Conservation (phyloP, 1,140 invertebrate species). For the Trichonephila clavata region DNA sequence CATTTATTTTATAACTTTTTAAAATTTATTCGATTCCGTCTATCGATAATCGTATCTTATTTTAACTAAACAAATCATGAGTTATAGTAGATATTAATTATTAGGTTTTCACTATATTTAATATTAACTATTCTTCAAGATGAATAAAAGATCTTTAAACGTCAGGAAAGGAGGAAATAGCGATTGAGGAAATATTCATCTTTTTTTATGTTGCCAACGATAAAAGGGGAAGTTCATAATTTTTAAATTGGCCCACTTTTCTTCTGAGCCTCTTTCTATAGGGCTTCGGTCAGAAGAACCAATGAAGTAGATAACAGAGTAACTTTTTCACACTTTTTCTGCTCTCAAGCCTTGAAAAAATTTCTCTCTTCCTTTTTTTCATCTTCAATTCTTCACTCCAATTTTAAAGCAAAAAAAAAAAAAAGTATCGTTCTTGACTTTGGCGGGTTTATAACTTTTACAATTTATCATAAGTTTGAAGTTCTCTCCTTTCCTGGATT, state of each 20-base stretch:
- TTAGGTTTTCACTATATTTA: too few species aligned
- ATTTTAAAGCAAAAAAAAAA: constrained; percentile 48
- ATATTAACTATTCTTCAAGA: too few species aligned
- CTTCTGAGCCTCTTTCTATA: constrained; percentile 43
- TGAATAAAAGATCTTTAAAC: too few species aligned
- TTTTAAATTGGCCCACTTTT: constrained; percentile 52
- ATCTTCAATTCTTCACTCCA: constrained; percentile 73
- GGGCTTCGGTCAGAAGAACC: constrained; percentile 59
- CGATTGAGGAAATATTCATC: too few species aligned
- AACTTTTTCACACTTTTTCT: constrained; percentile 64
- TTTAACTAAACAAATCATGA: too few species aligned
- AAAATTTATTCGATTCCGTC: too few species aligned
- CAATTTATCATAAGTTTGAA: constrained; percentile 76
- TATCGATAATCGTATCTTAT: too few species aligned
- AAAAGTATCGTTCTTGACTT: constrained; percentile 68
- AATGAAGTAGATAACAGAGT: constrained; percentile 74
- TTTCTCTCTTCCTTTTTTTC: constrained; percentile 72
- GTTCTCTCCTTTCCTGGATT: not conserved
- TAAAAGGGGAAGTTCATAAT: not conserved
- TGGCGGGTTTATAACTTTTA: constrained; percentile 76
- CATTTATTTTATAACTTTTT: too few species aligned
- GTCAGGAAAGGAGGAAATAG: too few species aligned
- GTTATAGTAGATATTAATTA: too few species aligned
- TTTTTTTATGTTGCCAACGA: not conserved
- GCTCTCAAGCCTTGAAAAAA: constrained; percentile 60